A percentile compares a stretch with the other conserved stretches of the same genome.
phyloP scores from a whole-genome alignment of 1,140 invertebrate species.

The Delia radicum region DNA sequence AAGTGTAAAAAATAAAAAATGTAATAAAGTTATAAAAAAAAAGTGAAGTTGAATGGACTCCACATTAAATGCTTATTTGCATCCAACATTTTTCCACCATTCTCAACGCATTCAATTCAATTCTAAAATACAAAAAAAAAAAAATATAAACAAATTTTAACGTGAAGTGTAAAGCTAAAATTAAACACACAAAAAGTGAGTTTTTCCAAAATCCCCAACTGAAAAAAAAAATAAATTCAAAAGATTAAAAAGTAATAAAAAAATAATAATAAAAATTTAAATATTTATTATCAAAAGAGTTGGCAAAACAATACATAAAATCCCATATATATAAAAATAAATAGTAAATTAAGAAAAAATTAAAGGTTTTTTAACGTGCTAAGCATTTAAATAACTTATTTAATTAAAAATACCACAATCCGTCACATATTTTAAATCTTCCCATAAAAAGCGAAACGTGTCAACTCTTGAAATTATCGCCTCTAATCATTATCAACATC shows the following conservation, averaged over 20 bases:
- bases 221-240: background rate
- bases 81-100: background rate
- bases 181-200: background rate
- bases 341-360: background rate
- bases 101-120: background rate
- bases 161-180: background rate
- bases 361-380: background rate
- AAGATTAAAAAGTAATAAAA: background rate
- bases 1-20: background rate
- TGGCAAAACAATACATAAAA: background rate
- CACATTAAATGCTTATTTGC: slow-evolving; percentile 9
- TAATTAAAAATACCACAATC: background rate
- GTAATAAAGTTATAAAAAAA: background rate
- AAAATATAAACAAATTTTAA: background rate
- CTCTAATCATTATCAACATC: background rate
- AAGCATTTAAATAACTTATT: background rate
- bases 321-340: background rate
- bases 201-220: background rate
- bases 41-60: slow-evolving; percentile 22
- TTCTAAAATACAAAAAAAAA: slow-evolving; percentile 5
- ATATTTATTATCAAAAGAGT: too few relatives aligned
- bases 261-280: background rate
- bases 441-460: background rate
- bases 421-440: background rate
- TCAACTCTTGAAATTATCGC: background rate